Conservation (phyloP, 2,797 vertebrate genomes). For the Sphaeramia orbicularis region DNA sequence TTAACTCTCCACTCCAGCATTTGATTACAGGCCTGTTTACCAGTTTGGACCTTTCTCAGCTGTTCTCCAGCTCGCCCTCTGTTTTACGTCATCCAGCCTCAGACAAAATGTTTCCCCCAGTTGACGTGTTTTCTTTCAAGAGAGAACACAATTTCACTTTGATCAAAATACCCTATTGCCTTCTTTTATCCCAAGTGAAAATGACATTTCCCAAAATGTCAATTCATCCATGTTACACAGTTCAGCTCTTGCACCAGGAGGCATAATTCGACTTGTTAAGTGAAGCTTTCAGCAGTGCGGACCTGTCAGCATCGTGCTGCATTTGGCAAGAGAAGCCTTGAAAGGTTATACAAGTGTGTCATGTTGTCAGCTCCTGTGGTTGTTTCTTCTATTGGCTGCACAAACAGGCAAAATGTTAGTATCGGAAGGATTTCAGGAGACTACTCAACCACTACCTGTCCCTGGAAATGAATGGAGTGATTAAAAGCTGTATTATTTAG, state of each 20-base stretch:
- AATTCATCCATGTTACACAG: conserved; percentile 48
- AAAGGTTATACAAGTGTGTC: conserved; percentile 72
- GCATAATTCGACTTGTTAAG: conserved; percentile 66
- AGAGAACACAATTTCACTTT: conserved; percentile 68
- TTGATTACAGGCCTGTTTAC: conserved; percentile 41
- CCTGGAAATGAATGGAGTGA: conserved; percentile 1
- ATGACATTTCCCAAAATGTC: conserved; percentile 78
- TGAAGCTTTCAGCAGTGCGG: conserved; percentile 54
- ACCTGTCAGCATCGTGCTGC: conserved; percentile 55
- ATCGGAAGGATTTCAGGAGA: conserved; percentile 15
- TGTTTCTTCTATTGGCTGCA: conserved; percentile 50
- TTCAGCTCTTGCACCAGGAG: conserved; percentile 45
- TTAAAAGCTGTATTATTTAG: conserved; percentile 23
- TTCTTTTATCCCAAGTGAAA: conserved; percentile 66
- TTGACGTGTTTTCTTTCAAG: conserved; percentile 55
- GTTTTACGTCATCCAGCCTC: conserved; percentile 72
- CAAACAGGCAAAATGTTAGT: conserved; percentile 31
- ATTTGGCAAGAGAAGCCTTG: conserved; percentile 64
- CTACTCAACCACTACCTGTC: conserved; percentile 4
- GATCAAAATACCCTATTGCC: conserved; percentile 68
- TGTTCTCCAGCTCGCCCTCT: conserved; percentile 35
- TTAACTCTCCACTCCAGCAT: conserved; percentile 50
- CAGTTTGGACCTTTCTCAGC: conserved; percentile 51
- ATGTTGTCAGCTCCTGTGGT: conserved; percentile 55
- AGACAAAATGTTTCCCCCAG: conserved; percentile 52